Percentiles rank a stretch among this genome's conserved stretches.
Evolutionary conservation across 64 coral and sea anemone species (phyloP).

Genomic region (Actinia tenebrosa): DNA sequence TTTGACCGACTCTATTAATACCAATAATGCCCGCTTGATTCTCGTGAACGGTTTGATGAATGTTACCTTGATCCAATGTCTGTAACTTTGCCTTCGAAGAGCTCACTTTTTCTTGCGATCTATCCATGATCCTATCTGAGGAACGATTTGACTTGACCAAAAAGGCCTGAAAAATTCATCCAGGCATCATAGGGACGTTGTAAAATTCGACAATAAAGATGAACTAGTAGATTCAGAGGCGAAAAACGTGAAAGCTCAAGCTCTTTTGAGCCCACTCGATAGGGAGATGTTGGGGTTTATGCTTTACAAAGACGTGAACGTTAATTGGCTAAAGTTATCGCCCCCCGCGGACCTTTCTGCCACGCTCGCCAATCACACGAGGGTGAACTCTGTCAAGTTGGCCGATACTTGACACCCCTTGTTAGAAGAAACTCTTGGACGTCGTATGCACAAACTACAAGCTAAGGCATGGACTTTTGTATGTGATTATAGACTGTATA

Average conservation of each 20-base stretch:
- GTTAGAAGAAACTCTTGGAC: constrained; percentile 16
- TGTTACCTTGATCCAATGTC: not conserved
- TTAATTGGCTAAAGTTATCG: constrained; percentile 31
- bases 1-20: constrained; percentile 3
- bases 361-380: constrained; percentile 14
- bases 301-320: constrained; percentile 1
- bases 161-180: constrained; percentile 17
- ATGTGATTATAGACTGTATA: constrained; percentile 1
- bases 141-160: not conserved
- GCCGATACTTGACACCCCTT: constrained; percentile 18
- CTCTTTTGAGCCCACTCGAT: constrained; percentile 16
- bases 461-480: not conserved
- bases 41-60: constrained; percentile 11
- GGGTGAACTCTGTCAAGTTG: constrained; percentile 6
- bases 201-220: not conserved
- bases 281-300: constrained; percentile 14
- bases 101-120: constrained; percentile 16
- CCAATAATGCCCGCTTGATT: constrained; percentile 14
- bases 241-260: constrained; percentile 33
- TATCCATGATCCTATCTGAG: not conserved
- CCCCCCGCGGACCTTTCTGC: constrained; percentile 3
- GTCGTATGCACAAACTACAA: not conserved
- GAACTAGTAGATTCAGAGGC: constrained; percentile 17
- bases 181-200: not conserved
- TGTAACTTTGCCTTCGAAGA: constrained; percentile 22